Evolutionary conservation across 2,888 invertebrate species (phyloP), one percentile per base, ranked within the genome.

Genomic region (Catocala fraxini): DNA sequence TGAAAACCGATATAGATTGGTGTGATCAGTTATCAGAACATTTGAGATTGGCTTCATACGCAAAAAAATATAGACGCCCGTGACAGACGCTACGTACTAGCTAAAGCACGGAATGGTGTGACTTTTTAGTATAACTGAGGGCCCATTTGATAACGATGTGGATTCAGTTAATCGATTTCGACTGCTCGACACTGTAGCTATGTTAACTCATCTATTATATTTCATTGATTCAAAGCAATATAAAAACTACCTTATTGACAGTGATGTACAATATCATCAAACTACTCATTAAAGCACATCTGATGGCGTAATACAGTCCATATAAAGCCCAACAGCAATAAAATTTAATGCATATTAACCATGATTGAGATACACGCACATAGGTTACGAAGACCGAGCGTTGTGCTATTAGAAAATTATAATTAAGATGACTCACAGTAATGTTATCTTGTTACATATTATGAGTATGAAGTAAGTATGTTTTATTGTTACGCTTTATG

Each of bases 341-440:
- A 56, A 57, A 57, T 68, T 58, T 12, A 51, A 63, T 53, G 39
- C 11, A 53, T 25, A 35, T 43, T 65, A 60, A 54, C n/a, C 5
- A 25, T 60, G 9, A 64, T 56, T 59, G 12, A 59, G 48, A 55
- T 15, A 13, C 54, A 34, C 51, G 15, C 46, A 49, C 60, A 71
- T 69, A 63, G 61, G 63, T 65, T 56, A 60, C 7, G 39, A 48
- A 53, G 39, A 10, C 41, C 12, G 57, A 41, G 49, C 34, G 51
- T 53, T 53, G n/a, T 54, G 9, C 10, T 9, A 54, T 42, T 64
- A 7, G 43, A 42, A 60, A 49, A 55, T 61, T 56, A 49, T 61
- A 72, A 56, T 63, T 60, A 51, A 43, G n/a, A 55, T 52, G 34
- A 59, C 54, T 61, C 49, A 56, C 53, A 34, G 15, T 51, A 54